Percentiles rank a stretch among this genome's conserved stretches.
Conservation (phyloP, 2,113 vertebrate species). For the Macquaria australasica region DNA sequence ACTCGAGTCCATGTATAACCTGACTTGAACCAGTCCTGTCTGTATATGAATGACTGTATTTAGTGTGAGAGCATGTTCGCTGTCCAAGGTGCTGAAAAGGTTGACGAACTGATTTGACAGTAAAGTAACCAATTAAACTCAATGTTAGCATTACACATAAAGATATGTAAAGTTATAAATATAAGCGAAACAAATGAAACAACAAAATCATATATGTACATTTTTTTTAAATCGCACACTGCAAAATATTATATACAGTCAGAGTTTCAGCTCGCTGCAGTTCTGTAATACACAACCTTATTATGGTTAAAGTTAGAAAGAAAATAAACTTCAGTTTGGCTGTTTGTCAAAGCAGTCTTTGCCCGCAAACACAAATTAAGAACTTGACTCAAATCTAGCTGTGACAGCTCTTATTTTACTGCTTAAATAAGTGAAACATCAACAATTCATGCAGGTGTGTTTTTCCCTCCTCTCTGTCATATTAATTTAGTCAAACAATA, state of each 20-base stretch:
- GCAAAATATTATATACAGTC: not conserved
- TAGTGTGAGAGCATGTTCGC: not conserved
- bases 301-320: not conserved
- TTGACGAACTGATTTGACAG: not conserved
- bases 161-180: not conserved
- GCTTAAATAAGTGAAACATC: constrained; percentile 16
- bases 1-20: not conserved
- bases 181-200: not conserved
- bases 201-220: not conserved
- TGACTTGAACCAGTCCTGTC: not conserved
- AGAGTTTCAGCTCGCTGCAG: no score
- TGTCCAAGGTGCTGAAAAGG: constrained; percentile 69
- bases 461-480: not conserved
- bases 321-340: not conserved
- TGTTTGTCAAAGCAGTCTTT: not conserved
- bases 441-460: constrained; percentile 23
- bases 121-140: not conserved
- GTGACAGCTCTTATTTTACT: constrained; percentile 5
- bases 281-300: not conserved
- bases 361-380: constrained; percentile 10
- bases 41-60: not conserved
- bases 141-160: not conserved
- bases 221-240: not conserved
- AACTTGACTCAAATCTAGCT: not conserved
- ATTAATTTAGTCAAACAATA: constrained; percentile 11